Base-by-base conservation (phyloP, 1,140 invertebrate genomes). In the Nixonia krombeini region DNA sequence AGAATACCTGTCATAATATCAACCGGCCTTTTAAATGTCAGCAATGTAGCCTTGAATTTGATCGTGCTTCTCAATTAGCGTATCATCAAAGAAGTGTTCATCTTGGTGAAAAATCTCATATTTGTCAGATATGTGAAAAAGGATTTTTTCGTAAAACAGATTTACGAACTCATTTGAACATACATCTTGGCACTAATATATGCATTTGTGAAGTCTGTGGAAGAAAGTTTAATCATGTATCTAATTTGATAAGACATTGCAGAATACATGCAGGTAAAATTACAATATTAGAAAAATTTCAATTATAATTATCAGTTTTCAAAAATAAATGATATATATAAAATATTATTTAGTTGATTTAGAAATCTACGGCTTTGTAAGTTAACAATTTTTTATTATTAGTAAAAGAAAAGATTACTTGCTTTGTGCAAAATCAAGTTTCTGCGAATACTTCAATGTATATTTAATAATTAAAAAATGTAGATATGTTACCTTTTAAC, bases 141-240 rank as follows among this genome's bases (percentile, higher is more conserved):
- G 76, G 77, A 16, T 83, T 82, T 44, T 83, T 83, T 23, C 64
- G 80, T 0, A 81, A 79, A 46, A 74, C 77, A 8, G 86, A 87
- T 28, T 56, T 87, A n/a, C 74, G 79, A 25, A 86, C 80, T 3
- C 86, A 87, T 46, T 70, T 86, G 5, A 86, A 86, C 29, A 79
- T 85, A 31, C 85, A 87, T 64, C 52, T 86, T 33, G 83, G 83
- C 6, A 86, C 81, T 17, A 85, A 85, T 58, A 73, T 75, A 33
- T 81, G 78, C 18, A 84, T 86, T 3, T 86, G 86, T 35, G 78
- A 86, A 51, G 70, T 83, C 31, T 87, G 86, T 44, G 86, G 86
- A 6, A 73, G 76, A 23, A 83, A 83, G 50, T 87, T 87, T 35
- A 84, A 82, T 65, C 85, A 87, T 49, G 76, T 85, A 16, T 86